Evolutionary conservation across 2,113 vertebrate genomes (phyloP).

Genomic region (Podilymbus podiceps): DNA sequence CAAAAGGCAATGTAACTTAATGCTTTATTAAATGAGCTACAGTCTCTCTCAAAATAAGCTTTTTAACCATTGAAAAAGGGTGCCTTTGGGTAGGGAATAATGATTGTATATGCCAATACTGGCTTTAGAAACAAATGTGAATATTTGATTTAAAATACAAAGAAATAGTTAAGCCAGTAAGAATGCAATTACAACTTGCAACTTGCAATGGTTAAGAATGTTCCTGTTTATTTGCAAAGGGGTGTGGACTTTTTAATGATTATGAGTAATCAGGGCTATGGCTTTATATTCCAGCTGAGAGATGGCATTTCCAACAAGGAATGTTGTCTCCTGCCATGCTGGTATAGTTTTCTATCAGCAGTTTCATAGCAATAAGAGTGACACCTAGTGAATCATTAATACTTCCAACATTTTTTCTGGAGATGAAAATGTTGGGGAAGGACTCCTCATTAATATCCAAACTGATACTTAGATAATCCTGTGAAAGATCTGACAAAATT

Average conservation of each 20-base stretch:
- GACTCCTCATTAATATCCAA: background rate
- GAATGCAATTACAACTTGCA: background rate
- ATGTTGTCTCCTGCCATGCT: background rate
- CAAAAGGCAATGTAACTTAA: background rate
- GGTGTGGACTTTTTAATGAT: background rate
- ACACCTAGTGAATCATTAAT: slow-evolving; percentile 16
- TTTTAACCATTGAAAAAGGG: background rate
- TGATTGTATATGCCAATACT: background rate
- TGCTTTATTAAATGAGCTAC: background rate
- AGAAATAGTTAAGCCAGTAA: background rate
- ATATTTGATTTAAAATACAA: background rate
- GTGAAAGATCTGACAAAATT: background rate
- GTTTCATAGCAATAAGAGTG: background rate
- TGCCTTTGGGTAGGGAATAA: background rate
- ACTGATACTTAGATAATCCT: background rate
- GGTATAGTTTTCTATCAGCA: background rate
- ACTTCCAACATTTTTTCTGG: background rate
- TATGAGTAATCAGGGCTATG: background rate
- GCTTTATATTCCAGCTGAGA: background rate
- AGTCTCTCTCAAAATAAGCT: background rate
- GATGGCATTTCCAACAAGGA: background rate
- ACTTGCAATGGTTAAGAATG: background rate
- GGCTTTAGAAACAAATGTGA: background rate
- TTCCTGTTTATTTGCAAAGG: background rate
- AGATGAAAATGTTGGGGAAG: background rate